Evolutionary conservation across 2,888 invertebrate genomes (phyloP).

Genomic region (Drosophila phalerata): DNA sequence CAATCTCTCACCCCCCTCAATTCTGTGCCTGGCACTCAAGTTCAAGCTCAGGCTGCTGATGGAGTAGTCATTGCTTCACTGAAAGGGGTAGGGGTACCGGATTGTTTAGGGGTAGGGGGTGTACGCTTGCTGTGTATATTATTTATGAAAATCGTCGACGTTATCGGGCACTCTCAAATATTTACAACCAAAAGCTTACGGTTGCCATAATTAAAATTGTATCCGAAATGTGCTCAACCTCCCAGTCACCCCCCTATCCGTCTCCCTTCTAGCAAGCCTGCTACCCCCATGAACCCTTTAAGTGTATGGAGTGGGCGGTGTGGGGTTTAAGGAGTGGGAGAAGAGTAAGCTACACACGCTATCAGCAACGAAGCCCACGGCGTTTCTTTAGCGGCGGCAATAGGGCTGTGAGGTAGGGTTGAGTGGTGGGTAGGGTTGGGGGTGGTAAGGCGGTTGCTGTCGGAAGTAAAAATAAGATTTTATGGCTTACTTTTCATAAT

Average conservation of each 20-base stretch:
- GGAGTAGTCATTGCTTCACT: constrained; percentile 45
- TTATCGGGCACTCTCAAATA: constrained; percentile 83
- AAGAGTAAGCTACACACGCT: constrained; percentile 24
- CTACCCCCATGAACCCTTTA: constrained; percentile 50
- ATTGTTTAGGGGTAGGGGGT: background rate
- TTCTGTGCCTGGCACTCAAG: constrained; percentile 50
- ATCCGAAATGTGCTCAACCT: constrained; percentile 79
- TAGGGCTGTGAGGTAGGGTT: background rate
- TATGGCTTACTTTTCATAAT: constrained; percentile 84
- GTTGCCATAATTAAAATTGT: constrained; percentile 85
- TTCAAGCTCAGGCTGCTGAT: constrained; percentile 42
- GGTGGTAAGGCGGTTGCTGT: constrained; percentile 3
- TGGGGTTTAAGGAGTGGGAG: background rate
- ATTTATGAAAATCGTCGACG: constrained; percentile 84
- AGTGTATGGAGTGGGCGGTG: constrained; percentile 30
- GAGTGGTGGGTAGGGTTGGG: background rate
- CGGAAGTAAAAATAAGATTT: constrained; percentile 81
- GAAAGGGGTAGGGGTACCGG: background rate
- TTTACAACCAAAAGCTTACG: constrained; percentile 85
- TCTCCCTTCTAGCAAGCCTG: background rate
- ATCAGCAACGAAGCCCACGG: constrained; percentile 47
- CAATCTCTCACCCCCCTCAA: constrained; percentile 29
- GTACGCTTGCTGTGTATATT: constrained; percentile 69
- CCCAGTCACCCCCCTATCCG: background rate
- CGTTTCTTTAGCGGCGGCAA: background rate